Percentiles rank a stretch among this genome's conserved stretches.
phyloP scores from a whole-genome alignment of 2,797 vertebrate genomes.

The Tenualosa ilisha region DNA sequence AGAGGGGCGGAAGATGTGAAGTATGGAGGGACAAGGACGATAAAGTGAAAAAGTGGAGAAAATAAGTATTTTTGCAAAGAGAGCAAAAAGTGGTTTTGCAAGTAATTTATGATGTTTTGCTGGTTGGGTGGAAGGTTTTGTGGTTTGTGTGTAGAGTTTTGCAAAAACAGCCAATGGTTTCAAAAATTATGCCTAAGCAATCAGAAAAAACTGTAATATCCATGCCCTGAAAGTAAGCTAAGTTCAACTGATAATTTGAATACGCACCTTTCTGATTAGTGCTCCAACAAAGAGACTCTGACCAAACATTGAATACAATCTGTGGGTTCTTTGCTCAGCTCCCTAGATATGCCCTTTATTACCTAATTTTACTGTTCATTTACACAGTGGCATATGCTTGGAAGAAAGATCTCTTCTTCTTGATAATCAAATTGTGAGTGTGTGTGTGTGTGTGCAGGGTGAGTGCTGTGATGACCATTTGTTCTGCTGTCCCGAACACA shows the following conservation, averaged over 20 bases:
- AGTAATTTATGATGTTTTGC: too few species aligned
- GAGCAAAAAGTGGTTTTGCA: too few species aligned
- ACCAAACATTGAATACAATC: neutral
- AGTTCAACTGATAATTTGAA: neutral
- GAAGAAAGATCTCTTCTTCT: neutral
- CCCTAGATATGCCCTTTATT: neutral
- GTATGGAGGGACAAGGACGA: too few species aligned
- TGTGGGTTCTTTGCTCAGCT: neutral
- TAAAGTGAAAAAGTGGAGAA: too few species aligned
- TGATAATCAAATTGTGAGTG: slow-evolving; percentile 5
- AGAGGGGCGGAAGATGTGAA: too few species aligned
- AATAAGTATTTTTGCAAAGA: too few species aligned
- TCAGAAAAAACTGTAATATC: neutral
- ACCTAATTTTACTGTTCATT: slow-evolving; percentile 10
- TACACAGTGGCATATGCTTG: neutral
- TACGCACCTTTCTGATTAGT: neutral
- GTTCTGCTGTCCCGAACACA: slow-evolving; percentile 84
- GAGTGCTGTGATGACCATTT: slow-evolving; percentile 83
- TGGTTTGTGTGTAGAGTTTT: too few species aligned
- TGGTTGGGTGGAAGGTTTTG: too few species aligned
- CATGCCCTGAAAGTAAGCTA: neutral
- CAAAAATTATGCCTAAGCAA: too few species aligned
- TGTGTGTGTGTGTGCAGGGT: slow-evolving; percentile 68
- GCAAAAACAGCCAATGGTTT: too few species aligned
- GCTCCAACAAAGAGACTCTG: neutral